A percentile compares a stretch with the other conserved stretches of the same genome.
phyloP scores from a whole-genome alignment of 1,140 invertebrate species.

The Venturia canescens region DNA sequence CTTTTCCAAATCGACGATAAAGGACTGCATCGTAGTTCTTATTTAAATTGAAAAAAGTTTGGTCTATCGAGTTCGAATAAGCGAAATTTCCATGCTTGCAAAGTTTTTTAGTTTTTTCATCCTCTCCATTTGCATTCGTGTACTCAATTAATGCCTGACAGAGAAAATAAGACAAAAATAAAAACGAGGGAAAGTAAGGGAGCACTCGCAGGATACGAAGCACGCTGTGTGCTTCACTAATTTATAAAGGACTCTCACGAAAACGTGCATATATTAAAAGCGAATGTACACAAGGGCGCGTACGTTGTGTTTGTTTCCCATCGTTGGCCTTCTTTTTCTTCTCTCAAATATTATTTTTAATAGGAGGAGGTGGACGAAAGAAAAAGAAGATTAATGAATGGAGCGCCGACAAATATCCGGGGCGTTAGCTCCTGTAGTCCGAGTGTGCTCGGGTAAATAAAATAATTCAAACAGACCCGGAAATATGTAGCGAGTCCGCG shows the following conservation, averaged over 20 bases:
- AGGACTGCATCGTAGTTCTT: no score
- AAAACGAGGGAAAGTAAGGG: no score
- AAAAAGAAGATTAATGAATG: conserved; percentile 2
- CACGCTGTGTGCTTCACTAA: conserved; percentile 9
- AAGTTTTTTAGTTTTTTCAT: background rate
- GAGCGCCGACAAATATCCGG: conserved; percentile 28
- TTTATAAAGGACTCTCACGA: conserved; percentile 21
- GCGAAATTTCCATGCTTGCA: background rate
- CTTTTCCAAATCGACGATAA: no score
- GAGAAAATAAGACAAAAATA: background rate
- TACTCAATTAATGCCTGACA: conserved; percentile 15
- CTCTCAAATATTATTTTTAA: background rate
- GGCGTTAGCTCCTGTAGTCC: conserved; percentile 29
- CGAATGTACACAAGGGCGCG: conserved; percentile 4
- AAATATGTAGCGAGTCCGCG: conserved; percentile 30
- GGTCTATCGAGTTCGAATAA: no score
- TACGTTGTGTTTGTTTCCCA: background rate
- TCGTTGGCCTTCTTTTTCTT: background rate
- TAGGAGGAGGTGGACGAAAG: background rate
- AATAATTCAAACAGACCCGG: conserved; percentile 39
- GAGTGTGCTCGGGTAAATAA: conserved; percentile 34
- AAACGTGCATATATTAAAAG: conserved; percentile 20
- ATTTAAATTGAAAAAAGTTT: no score
- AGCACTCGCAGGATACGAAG: background rate
- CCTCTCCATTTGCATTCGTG: background rate